A percentile compares a stretch with the other conserved stretches of the same genome.
phyloP scores from a whole-genome alignment of 2,797 vertebrate species.

The Rachycentron canadum region DNA sequence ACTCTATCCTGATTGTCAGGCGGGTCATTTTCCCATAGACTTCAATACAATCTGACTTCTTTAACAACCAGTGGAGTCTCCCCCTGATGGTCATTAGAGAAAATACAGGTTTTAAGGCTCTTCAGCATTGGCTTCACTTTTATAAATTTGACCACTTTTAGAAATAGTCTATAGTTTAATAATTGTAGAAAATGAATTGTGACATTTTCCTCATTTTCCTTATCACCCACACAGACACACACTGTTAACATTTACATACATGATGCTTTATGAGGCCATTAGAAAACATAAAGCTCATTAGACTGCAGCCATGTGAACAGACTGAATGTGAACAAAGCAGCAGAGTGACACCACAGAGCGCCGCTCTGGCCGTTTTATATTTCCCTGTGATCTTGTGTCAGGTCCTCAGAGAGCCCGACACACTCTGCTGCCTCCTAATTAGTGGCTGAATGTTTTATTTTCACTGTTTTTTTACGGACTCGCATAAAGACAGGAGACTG shows the following conservation, averaged over 20 bases:
- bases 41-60: too few species aligned
- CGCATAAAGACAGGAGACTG: neutral
- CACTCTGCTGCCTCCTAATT: conserved; percentile 50
- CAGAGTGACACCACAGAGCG: neutral
- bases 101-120: too few species aligned
- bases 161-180: too few species aligned
- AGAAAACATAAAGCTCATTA: neutral
- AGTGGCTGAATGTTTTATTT: conserved; percentile 34
- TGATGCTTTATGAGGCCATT: neutral
- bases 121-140: too few species aligned
- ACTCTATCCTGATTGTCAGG: too few species aligned
- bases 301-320: neutral
- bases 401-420: conserved; percentile 25
- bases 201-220: neutral
- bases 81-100: too few species aligned
- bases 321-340: conserved; percentile 2
- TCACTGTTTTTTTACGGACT: conserved; percentile 4
- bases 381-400: conserved; percentile 21
- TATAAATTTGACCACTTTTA: too few species aligned
- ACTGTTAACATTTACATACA: neutral
- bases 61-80: too few species aligned
- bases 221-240: neutral
- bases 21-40: too few species aligned
- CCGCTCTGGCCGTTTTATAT: neutral
- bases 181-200: too few species aligned